phyloP scores from a whole-genome alignment of 2,797 vertebrate genomes.

The Oreochromis grahami region DNA sequence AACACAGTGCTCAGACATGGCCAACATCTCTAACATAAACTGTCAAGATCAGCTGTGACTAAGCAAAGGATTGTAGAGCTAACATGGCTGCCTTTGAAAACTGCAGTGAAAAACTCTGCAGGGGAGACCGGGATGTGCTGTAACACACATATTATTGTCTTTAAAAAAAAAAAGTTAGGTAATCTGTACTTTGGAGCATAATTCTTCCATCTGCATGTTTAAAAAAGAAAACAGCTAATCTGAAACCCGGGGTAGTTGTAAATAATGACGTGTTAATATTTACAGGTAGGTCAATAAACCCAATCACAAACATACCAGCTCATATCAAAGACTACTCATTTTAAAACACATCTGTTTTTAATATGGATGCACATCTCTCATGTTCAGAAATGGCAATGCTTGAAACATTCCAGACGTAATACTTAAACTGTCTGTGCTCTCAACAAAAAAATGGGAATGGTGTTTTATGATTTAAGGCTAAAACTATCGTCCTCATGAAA shows the following conservation, averaged over 20 bases:
- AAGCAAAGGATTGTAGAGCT: neutral
- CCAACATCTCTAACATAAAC: conserved; percentile 4
- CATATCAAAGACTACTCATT: conserved; percentile 15
- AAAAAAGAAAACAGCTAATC: neutral
- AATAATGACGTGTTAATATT: conserved; percentile 10
- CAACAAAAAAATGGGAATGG: conserved; percentile 8
- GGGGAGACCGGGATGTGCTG: conserved; percentile 28
- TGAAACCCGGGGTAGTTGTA: conserved; percentile 7
- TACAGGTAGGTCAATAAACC: conserved; percentile 8
- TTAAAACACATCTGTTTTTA: conserved; percentile 29
- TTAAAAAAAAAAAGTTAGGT: neutral
- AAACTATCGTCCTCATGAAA: conserved; percentile 19
- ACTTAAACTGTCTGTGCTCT: conserved; percentile 26
- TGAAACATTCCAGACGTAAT: conserved; percentile 40
- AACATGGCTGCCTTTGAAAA: conserved; percentile 11
- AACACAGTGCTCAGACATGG: neutral
- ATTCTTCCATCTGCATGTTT: conserved; percentile 22
- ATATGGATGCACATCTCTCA: conserved; percentile 6
- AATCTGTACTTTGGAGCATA: neutral
- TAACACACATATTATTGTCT: conserved; percentile 1
- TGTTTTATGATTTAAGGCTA: conserved; percentile 31
- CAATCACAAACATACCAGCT: neutral
- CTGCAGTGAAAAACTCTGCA: neutral
- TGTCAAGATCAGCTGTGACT: neutral
- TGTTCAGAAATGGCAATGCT: conserved; percentile 26